Conservation (phyloP, 2,113 vertebrate species). For the Cynoglossus semilaevis region DNA sequence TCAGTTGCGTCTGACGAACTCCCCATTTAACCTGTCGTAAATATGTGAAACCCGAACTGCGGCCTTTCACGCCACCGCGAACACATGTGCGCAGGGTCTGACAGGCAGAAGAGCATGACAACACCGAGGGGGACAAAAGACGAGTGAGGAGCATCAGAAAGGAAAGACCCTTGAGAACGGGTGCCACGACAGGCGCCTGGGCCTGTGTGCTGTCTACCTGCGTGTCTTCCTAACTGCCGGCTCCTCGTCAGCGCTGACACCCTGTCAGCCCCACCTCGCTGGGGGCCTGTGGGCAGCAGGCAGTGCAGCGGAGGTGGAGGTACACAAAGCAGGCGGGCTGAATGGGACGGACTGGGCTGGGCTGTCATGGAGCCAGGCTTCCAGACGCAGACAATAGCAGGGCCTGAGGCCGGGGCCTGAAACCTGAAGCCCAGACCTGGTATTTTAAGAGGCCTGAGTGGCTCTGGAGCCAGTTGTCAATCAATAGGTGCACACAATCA, state of each 20-base stretch:
- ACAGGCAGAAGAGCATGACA: conserved; percentile 58
- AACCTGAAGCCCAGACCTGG: conserved; percentile 78
- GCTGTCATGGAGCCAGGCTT: conserved; percentile 73
- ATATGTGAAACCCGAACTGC: conserved; percentile 33
- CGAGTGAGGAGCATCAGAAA: conserved; percentile 59
- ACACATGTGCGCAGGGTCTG: conserved; percentile 40
- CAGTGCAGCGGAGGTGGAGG: conserved; percentile 55
- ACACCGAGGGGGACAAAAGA: conserved; percentile 62
- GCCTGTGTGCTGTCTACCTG: conserved; percentile 63
- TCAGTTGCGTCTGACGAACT: conserved; percentile 32
- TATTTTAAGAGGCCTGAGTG: conserved; percentile 85
- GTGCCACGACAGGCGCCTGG: conserved; percentile 69
- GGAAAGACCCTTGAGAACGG: conserved; percentile 58
- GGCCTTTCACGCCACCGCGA: conserved; percentile 20
- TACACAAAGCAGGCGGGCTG: conserved; percentile 73
- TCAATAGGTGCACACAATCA: conserved; percentile 79
- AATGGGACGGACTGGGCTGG: conserved; percentile 68
- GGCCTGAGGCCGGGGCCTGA: conserved; percentile 79
- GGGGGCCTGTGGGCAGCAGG: conserved; percentile 63
- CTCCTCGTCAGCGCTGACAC: conserved; percentile 67
- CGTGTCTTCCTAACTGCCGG: conserved; percentile 59
- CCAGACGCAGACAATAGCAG: conserved; percentile 75
- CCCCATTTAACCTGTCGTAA: conserved; percentile 30
- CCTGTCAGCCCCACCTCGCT: conserved; percentile 68
- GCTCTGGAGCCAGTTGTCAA: conserved; percentile 85